Conservation (phyloP, 2,888 invertebrate species). For the Calliphora vomitoria region DNA sequence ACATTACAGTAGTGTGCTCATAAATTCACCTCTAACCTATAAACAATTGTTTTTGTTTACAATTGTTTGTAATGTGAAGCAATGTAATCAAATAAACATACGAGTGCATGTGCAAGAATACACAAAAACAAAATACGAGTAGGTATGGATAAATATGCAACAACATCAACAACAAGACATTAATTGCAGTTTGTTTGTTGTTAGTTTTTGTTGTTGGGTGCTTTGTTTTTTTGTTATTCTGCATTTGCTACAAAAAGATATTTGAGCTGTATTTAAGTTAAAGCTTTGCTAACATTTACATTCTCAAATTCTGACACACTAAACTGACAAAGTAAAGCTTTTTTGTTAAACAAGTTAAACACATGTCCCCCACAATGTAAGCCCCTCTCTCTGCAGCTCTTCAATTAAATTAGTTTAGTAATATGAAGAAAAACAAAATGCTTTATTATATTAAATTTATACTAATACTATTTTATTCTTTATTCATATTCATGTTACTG, state of each 20-base stretch:
- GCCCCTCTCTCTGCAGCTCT: too few relatives aligned
- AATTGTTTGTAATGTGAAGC: constrained; percentile 18
- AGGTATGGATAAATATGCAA: constrained; percentile 4
- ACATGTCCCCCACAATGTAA: too few relatives aligned
- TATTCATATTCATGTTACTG: not conserved
- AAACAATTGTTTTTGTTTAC: constrained; percentile 16
- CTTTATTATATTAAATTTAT: too few relatives aligned
- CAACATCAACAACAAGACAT: not conserved
- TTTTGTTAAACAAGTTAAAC: not conserved
- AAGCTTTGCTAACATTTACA: constrained; percentile 44
- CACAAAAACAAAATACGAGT: constrained; percentile 18
- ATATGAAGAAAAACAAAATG: too few relatives aligned
- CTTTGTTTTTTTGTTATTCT: not conserved
- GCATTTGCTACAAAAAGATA: not conserved
- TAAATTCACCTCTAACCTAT: constrained; percentile 43
- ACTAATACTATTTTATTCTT: not conserved
- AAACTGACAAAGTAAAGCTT: constrained; percentile 14
- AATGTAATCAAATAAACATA: constrained; percentile 19
- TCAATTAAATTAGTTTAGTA: too few relatives aligned
- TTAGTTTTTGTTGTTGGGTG: too few relatives aligned
- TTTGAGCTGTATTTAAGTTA: constrained; percentile 11
- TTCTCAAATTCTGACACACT: constrained; percentile 5
- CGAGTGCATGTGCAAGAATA: constrained; percentile 42
- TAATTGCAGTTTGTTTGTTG: constrained; percentile 20
- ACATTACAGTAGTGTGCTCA: not conserved